A percentile compares a stretch with the other conserved stretches of the same genome.
Evolutionary conservation across 2,888 invertebrate species (phyloP).

Genomic region (Troilus luridus): DNA sequence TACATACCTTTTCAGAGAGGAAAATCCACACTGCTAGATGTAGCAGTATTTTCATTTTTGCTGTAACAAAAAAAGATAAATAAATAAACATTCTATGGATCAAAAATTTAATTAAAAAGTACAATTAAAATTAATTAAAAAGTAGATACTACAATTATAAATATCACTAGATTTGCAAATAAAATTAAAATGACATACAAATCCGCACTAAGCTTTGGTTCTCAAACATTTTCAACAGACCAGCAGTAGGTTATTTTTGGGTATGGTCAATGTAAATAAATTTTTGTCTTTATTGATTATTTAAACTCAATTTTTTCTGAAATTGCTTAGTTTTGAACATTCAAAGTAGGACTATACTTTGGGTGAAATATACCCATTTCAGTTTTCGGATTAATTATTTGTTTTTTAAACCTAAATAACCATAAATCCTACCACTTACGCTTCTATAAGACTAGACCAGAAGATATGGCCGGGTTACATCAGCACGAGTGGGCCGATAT

Average conservation of each 20-base stretch:
- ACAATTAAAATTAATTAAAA: neutral
- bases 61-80: slow-evolving; percentile 61
- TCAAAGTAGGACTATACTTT: too few relatives aligned
- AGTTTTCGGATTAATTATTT: too few relatives aligned
- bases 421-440: slow-evolving; percentile 17
- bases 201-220: neutral
- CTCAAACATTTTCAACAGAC: neutral
- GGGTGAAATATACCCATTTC: neutral
- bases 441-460: neutral
- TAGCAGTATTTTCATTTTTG: slow-evolving; percentile 64
- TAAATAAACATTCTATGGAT: neutral
- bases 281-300: too few relatives aligned
- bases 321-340: neutral
- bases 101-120: neutral
- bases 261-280: too few relatives aligned
- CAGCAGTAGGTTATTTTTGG: too few relatives aligned
- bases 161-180: too few relatives aligned
- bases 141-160: neutral
- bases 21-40: slow-evolving; percentile 62
- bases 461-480: slow-evolving; percentile 12
- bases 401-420: neutral
- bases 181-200: neutral
- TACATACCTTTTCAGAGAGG: slow-evolving; percentile 52
- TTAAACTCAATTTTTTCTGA: neutral
- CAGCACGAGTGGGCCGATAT: neutral